These are phyloP conservation scores for Ginglymostoma cirratum DNA, from an alignment of 2,113 vertebrate genomes.

Conservation along the genomic window DNA sequence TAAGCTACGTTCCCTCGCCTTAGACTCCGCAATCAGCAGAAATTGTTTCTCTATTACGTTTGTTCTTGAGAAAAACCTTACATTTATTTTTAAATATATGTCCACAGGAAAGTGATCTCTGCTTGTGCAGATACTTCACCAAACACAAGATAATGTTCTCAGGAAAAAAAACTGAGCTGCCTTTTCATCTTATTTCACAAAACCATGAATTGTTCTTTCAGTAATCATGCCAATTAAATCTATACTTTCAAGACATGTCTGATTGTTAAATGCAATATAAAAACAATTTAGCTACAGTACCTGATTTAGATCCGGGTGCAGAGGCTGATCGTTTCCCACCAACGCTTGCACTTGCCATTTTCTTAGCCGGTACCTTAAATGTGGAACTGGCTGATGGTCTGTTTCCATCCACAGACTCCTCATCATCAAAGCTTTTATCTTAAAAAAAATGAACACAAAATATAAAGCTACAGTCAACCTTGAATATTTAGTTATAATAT, in stretches of 20 bases:
- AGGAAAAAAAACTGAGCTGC: not conserved
- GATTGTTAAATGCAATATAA: not conserved
- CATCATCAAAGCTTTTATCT: conserved; percentile 97
- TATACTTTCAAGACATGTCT: not conserved
- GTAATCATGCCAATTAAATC: not conserved
- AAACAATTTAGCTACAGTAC: not conserved
- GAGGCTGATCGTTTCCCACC: conserved; percentile 74
- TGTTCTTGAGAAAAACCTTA: not conserved
- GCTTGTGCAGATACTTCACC: too few relatives aligned
- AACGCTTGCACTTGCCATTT: conserved; percentile 73
- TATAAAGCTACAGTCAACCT: not conserved
- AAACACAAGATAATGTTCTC: not conserved
- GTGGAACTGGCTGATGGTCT: conserved; percentile 77
- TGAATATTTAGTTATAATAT: not conserved
- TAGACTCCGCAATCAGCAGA: too few relatives aligned
- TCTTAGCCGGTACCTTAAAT: conserved; percentile 91
- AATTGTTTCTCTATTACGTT: too few relatives aligned
- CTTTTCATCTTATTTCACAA: not conserved
- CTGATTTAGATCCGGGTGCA: conserved; percentile 41
- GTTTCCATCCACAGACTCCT: conserved; percentile 92
- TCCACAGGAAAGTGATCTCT: not conserved
- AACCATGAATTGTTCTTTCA: not conserved
- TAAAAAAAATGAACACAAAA: conserved; percentile 30
- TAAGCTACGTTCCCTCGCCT: too few relatives aligned
- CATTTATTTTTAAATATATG: not conserved